These are phyloP conservation scores for Anoplolepis gracilipes DNA, from an alignment of 1,140 invertebrate species.

Conservation along the genomic window DNA sequence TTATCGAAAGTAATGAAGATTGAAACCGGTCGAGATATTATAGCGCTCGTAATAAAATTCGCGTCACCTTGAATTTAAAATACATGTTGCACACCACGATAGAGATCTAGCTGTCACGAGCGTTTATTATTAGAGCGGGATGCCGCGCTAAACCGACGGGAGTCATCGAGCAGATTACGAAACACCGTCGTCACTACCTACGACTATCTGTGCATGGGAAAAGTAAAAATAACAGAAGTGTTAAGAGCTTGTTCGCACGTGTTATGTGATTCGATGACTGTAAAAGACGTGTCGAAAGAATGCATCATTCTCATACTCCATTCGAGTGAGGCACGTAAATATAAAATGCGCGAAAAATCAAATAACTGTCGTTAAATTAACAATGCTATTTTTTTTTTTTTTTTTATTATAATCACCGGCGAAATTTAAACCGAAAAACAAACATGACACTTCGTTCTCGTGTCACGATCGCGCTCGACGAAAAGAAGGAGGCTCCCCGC, in stretches of 20 bases:
- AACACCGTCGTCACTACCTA: background rate
- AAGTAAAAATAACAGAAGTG: background rate
- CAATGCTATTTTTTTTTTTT: background rate
- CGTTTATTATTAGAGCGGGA: conserved; percentile 39
- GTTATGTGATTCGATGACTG: background rate
- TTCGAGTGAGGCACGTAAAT: no score
- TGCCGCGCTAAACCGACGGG: conserved; percentile 8
- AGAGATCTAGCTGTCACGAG: conserved; percentile 1
- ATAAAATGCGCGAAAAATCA: background rate
- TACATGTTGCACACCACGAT: conserved; percentile 17
- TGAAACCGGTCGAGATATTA: background rate
- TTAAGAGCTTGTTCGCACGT: no score
- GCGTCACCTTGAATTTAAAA: conserved; percentile 52
- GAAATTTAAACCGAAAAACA: background rate
- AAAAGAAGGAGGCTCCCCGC: background rate
- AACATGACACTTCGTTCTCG: background rate
- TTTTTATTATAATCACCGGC: conserved; percentile 32
- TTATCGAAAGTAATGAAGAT: background rate
- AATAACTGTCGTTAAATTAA: no score
- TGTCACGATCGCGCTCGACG: background rate
- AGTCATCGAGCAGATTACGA: conserved; percentile 31
- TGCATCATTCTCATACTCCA: background rate
- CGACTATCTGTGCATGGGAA: background rate
- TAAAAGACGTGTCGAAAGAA: background rate
- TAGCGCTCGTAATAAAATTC: conserved; percentile 34